Base-by-base conservation (phyloP, 2,113 vertebrate species). In the Chlorodrepanis virens region DNA sequence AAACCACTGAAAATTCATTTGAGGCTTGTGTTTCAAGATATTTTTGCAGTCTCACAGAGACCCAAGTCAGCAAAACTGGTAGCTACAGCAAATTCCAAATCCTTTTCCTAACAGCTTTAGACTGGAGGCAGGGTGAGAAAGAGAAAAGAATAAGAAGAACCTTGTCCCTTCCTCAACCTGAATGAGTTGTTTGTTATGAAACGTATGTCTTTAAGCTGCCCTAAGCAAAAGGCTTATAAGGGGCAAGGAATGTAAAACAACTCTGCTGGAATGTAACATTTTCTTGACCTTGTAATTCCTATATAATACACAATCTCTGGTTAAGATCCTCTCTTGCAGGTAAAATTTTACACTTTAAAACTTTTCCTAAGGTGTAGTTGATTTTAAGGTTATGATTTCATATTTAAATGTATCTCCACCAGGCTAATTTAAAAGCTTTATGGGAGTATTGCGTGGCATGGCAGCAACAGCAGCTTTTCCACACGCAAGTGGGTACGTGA, bases 191-290 rank as follows among this genome's bases (percentile, higher is more conserved):
- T 97, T 97, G 90, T 97, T 97, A 87, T 11, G 29, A 93, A 96
- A 97, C 5, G 28, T 89, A 94, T 93, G 94, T 64, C 88, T 97
- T 90, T 96, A 97, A 98, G 95, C 97, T 97, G 70, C 95, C 75
- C 89, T 94, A 95, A 97, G 95, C 83, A 96, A 94, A 95, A 93
- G 85, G 95, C 90, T 98, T 97, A 96, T 35, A 93, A 91, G 70
- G 68, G 75, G 88, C n/a, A 90, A 97, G 85, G 97, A 98, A 98
- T 95, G 91, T 77, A 94, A 96, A 97, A 97, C 72, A 92, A 94
- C 69, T 70, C 90, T 69, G 63, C 85, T 88, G 93, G 97, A 98
- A 98, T 95, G 97, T 96, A 97, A 97, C 95, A 96, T 97, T 98
- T 97, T 76, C 82, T 79, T 96, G 96, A 96, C 97, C 96, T 93